Conservation (phyloP, 2,888 invertebrate species). For the Anagyrus pseudococci region DNA sequence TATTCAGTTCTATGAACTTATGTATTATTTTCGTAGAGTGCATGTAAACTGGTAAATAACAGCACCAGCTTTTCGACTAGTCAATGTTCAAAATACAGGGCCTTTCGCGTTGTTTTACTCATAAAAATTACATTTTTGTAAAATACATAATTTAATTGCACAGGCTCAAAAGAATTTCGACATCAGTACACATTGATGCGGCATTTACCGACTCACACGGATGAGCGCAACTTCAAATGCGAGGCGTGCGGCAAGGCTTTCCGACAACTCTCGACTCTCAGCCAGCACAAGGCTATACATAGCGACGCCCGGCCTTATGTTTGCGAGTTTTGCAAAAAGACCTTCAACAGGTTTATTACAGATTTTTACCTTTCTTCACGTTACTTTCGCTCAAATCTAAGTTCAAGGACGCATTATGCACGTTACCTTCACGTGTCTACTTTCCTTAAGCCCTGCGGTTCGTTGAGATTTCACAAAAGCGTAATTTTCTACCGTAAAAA, state of each 20-base stretch:
- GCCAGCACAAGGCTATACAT: constrained; percentile 80
- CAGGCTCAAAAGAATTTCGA: constrained; percentile 76
- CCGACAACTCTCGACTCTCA: constrained; percentile 76
- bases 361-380: constrained; percentile 6
- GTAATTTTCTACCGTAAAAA: too few species aligned
- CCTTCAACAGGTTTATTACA: constrained; percentile 70
- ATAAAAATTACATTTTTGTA: too few species aligned
- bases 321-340: constrained; percentile 78
- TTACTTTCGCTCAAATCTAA: not conserved
- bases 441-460: not conserved
- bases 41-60: too few species aligned
- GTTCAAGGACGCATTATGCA: too few species aligned
- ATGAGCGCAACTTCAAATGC: constrained; percentile 79
- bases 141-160: too few species aligned
- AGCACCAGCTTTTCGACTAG: too few species aligned
- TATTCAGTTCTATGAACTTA: too few species aligned
- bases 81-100: too few species aligned
- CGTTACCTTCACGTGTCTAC: too few species aligned
- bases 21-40: too few species aligned
- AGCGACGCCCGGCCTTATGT: constrained; percentile 77
- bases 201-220: constrained; percentile 78
- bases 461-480: too few species aligned
- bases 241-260: constrained; percentile 77
- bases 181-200: constrained; percentile 80
- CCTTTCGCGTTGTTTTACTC: too few species aligned